Evolutionary conservation across 2,113 vertebrate species (phyloP).

Genomic region (Prietella phreatophila): DNA sequence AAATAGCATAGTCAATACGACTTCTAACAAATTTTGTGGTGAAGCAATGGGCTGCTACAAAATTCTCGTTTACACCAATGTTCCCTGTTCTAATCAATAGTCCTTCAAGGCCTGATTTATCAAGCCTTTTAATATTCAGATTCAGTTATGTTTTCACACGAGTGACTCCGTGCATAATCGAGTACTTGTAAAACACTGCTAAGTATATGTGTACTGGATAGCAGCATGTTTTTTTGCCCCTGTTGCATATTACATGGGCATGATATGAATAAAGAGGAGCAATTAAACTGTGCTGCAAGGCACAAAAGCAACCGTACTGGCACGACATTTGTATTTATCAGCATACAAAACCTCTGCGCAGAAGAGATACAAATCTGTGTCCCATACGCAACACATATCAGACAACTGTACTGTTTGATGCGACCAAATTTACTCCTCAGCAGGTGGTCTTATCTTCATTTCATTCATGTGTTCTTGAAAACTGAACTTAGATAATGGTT

Average conservation of each 20-base stretch:
- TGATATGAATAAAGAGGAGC: constrained; percentile 51
- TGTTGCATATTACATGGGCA: constrained; percentile 42
- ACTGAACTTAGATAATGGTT: constrained; percentile 12
- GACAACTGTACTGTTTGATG: not conserved
- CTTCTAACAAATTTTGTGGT: constrained; percentile 8
- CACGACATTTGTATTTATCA: constrained; percentile 40
- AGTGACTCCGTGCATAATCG: constrained; percentile 49
- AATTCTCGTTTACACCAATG: constrained; percentile 42
- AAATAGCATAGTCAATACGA: constrained; percentile 25
- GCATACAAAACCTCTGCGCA: not conserved
- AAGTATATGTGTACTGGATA: constrained; percentile 23
- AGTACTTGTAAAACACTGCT: constrained; percentile 49
- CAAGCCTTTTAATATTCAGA: constrained; percentile 51
- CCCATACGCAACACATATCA: not conserved
- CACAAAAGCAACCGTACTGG: constrained; percentile 27
- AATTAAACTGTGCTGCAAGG: constrained; percentile 48
- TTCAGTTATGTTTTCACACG: constrained; percentile 41
- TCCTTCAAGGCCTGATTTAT: constrained; percentile 48
- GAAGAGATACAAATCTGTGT: constrained; percentile 14
- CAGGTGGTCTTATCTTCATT: not conserved
- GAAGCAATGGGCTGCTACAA: constrained; percentile 14
- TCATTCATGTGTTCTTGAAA: not conserved
- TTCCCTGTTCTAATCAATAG: constrained; percentile 50
- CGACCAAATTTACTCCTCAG: not conserved
- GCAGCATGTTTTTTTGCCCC: constrained; percentile 12